Percentiles rank a stretch among this genome's conserved stretches.
phyloP scores from a whole-genome alignment of 2,797 vertebrate genomes.

The Coreius guichenoti region DNA sequence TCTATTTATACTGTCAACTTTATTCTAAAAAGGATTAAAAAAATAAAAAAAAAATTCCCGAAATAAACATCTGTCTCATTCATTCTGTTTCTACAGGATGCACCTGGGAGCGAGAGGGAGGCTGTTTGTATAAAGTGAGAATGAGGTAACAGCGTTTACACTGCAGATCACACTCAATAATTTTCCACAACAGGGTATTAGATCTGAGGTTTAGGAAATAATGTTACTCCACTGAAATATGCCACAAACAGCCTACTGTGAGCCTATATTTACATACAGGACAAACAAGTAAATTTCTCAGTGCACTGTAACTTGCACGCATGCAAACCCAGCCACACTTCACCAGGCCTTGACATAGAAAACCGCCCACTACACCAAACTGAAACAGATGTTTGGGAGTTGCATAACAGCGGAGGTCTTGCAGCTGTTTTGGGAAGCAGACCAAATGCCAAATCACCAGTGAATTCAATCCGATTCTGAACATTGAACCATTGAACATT shows the following conservation, averaged over 20 bases:
- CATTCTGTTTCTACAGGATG: slow-evolving; percentile 56
- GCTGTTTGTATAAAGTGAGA: slow-evolving; percentile 47
- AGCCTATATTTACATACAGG: slow-evolving; percentile 58
- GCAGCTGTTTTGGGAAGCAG: slow-evolving; percentile 63
- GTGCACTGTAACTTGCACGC: slow-evolving; percentile 68
- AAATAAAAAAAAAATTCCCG: not conserved
- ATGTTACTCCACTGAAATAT: slow-evolving; percentile 23
- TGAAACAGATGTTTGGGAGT: slow-evolving; percentile 76
- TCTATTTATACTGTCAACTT: slow-evolving; percentile 35
- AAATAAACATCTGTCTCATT: slow-evolving; percentile 53
- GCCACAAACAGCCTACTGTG: slow-evolving; percentile 48
- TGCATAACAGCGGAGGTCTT: slow-evolving; percentile 74
- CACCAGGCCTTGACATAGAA: slow-evolving; percentile 63
- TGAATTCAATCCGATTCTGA: slow-evolving; percentile 2
- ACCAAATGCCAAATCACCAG: slow-evolving; percentile 47
- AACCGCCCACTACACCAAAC: slow-evolving; percentile 67
- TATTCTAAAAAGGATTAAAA: slow-evolving; percentile 16
- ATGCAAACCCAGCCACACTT: slow-evolving; percentile 73
- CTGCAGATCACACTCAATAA: slow-evolving; percentile 38
- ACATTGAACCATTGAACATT: slow-evolving; percentile 17
- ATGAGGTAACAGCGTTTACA: slow-evolving; percentile 44
- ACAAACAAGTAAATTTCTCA: slow-evolving; percentile 67
- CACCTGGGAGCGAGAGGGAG: slow-evolving; percentile 53
- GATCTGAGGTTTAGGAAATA: slow-evolving; percentile 43
- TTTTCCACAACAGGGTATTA: slow-evolving; percentile 50